These are phyloP conservation scores for Channa striata DNA, from an alignment of 2,797 vertebrate genomes.

Conservation along the genomic window DNA sequence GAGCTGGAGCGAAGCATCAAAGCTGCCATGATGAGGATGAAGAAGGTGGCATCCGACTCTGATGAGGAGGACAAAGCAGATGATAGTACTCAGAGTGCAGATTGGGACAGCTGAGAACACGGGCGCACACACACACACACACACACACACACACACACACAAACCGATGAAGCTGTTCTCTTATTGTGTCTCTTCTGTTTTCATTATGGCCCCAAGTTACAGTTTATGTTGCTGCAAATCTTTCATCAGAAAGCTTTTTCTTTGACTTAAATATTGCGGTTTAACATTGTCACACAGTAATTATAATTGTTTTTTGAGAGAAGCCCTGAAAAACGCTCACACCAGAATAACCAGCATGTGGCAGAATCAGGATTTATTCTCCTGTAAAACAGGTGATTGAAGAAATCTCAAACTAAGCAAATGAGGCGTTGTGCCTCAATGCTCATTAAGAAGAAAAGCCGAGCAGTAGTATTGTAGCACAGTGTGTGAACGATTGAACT, in stretches of 20 bases:
- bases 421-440: background rate
- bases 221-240: constrained; percentile 38
- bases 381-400: constrained; percentile 15
- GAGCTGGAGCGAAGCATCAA: constrained; percentile 95
- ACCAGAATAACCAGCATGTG: constrained; percentile 4
- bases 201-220: constrained; percentile 18
- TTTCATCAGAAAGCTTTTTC: constrained; percentile 22
- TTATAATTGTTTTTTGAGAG: constrained; percentile 20
- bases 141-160: constrained; percentile 2
- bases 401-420: constrained; percentile 19
- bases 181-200: constrained; percentile 10
- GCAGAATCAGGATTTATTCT: constrained; percentile 26
- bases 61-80: constrained; percentile 87
- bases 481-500: constrained; percentile 36
- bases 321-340: constrained; percentile 16
- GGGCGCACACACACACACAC: background rate
- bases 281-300: constrained; percentile 18
- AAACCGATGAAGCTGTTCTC: background rate
- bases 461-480: constrained; percentile 2
- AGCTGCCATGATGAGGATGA: constrained; percentile 95
- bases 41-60: constrained; percentile 91
- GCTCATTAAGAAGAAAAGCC: constrained; percentile 27
- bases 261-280: constrained; percentile 13
- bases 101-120: constrained; percentile 89
- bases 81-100: constrained; percentile 77